Evolutionary conservation across 1,140 invertebrate genomes (phyloP).

Genomic region (Diabrotica undecimpunctata): DNA sequence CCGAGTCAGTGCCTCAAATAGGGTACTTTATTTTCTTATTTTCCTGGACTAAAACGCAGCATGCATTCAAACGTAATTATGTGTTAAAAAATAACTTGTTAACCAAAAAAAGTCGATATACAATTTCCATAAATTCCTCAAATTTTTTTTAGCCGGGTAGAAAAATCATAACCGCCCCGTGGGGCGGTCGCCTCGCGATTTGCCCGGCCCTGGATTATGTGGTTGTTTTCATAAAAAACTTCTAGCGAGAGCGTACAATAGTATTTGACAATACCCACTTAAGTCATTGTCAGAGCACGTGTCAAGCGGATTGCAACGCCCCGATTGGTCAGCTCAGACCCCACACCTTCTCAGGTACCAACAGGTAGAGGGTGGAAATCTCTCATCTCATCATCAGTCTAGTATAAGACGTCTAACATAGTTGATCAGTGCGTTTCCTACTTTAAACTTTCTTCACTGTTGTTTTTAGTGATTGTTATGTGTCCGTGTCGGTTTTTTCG

Average conservation of each 20-base stretch:
- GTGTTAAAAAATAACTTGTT: too few species aligned
- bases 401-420: slow-evolving; percentile 5
- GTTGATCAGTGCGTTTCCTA: slow-evolving; percentile 6
- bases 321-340: slow-evolving; percentile 14
- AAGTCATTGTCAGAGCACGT: slow-evolving; percentile 21
- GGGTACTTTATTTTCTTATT: too few species aligned
- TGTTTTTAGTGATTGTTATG: slow-evolving; percentile 10
- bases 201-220: slow-evolving; percentile 8
- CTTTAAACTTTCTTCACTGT: background rate
- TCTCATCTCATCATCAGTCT: slow-evolving; percentile 12
- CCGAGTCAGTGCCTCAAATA: too few species aligned
- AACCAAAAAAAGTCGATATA: too few species aligned
- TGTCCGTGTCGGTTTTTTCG: slow-evolving; percentile 4
- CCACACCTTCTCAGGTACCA: slow-evolving; percentile 19
- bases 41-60: too few species aligned
- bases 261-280: slow-evolving; percentile 17
- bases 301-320: slow-evolving; percentile 8
- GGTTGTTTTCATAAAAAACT: slow-evolving; percentile 17
- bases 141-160: too few species aligned
- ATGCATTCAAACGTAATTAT: too few species aligned
- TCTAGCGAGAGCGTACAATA: slow-evolving; percentile 11
- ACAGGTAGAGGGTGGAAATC: slow-evolving; percentile 19
- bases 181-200: background rate
- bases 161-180: too few species aligned
- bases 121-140: too few species aligned